These are phyloP conservation scores for Amphilophus citrinellus DNA, from an alignment of 2,113 vertebrate species.

Conservation along the genomic window DNA sequence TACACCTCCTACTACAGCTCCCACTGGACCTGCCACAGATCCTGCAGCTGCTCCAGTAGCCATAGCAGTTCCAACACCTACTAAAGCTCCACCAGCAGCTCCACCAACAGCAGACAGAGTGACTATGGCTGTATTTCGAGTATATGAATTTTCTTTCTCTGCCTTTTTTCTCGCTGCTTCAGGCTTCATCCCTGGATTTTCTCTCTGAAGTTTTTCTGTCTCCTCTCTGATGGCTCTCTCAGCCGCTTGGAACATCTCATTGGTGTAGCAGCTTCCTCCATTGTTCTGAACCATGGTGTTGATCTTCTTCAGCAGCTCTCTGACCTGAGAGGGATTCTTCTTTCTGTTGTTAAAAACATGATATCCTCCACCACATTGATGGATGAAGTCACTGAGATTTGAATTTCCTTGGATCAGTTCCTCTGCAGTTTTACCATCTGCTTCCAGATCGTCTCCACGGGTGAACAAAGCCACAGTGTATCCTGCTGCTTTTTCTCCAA, in stretches of 20 bases:
- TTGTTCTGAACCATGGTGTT: fast-evolving
- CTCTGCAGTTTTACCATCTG: fast-evolving
- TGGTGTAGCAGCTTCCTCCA: background rate
- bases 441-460: background rate
- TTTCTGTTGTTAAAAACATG: background rate
- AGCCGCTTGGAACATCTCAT: fast-evolving
- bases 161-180: no score
- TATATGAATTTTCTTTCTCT: no score
- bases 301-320: background rate
- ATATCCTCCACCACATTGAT: fast-evolving
- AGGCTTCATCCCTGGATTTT: no score
- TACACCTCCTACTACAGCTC: background rate
- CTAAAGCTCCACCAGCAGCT: background rate
- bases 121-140: no score
- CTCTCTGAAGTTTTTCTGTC: no score
- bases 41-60: no score
- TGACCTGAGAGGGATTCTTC: background rate
- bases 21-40: background rate
- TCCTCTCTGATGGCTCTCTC: no score
- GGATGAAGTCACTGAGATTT: fast-evolving
- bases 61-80: no score
- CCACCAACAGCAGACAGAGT: background rate
- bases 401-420: fast-evolving
- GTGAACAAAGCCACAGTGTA: background rate
- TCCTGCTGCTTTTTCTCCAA: fast-evolving